phyloP scores from a whole-genome alignment of 2,797 vertebrate species.

The Acipenser ruthenus region DNA sequence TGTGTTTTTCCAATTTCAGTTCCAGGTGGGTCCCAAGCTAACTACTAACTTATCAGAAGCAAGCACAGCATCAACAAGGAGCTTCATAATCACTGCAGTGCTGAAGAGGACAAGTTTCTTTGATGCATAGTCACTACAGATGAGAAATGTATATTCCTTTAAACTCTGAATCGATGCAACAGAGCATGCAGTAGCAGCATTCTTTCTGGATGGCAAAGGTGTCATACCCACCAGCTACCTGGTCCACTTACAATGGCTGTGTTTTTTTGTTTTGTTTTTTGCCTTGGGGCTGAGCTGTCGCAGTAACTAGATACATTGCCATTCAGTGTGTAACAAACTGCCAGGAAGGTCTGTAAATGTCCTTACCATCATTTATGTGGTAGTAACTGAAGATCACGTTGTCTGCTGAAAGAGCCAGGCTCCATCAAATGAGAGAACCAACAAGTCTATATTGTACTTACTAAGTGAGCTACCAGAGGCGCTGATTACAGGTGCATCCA shows the following conservation, averaged over 20 bases:
- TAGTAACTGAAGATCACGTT: too few species aligned
- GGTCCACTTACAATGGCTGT: slow-evolving; percentile 55
- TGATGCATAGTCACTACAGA: slow-evolving; percentile 49
- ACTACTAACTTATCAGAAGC: slow-evolving; percentile 57
- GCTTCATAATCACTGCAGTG: slow-evolving; percentile 62
- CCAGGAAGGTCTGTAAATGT: too few species aligned
- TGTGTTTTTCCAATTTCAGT: slow-evolving; percentile 27
- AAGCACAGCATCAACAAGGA: slow-evolving; percentile 65
- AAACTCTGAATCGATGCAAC: slow-evolving; percentile 60
- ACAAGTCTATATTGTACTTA: too few species aligned
- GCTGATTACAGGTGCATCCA: too few species aligned
- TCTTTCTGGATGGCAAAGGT: slow-evolving; percentile 59
- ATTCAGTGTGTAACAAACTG: slow-evolving; percentile 45
- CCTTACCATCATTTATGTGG: too few species aligned
- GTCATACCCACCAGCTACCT: slow-evolving; percentile 72
- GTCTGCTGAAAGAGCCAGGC: too few species aligned
- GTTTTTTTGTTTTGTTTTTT: slow-evolving; percentile 35
- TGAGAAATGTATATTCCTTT: slow-evolving; percentile 65
- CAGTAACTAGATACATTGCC: slow-evolving; percentile 70
- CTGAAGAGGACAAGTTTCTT: slow-evolving; percentile 58
- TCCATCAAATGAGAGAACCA: too few species aligned
- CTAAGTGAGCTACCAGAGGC: too few species aligned
- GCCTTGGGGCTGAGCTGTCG: slow-evolving; percentile 75
- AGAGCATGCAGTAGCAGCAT: slow-evolving; percentile 61
- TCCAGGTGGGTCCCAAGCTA: slow-evolving; percentile 42